Conservation (phyloP, 2,888 invertebrate genomes). For the Rhagonycha fulva region DNA sequence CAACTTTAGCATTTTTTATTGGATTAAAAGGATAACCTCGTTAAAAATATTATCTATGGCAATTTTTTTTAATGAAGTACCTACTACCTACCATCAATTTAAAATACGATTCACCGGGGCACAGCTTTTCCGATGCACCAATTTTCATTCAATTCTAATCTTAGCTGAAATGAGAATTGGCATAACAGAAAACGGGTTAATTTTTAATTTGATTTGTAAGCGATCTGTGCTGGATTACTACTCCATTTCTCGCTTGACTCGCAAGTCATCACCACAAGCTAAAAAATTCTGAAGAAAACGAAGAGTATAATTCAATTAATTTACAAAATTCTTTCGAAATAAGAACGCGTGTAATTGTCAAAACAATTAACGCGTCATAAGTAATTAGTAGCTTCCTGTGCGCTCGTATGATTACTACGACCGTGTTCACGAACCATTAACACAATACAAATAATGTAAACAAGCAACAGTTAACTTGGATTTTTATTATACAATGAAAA, state of each 20-base stretch:
- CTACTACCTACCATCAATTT: not conserved
- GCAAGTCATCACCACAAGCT: not conserved
- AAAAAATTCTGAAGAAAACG: not conserved
- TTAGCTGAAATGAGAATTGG: not conserved
- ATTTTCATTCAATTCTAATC: not conserved
- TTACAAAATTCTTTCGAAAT: slow-evolving; percentile 13
- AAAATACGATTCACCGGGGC: not conserved
- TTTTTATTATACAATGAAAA: slow-evolving; percentile 4
- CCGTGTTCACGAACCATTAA: slow-evolving; percentile 21
- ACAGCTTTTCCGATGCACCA: not conserved
- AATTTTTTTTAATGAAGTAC: not conserved
- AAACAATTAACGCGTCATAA: slow-evolving; percentile 23
- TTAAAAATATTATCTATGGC: not conserved
- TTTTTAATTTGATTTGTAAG: not conserved
- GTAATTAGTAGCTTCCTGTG: slow-evolving; percentile 25
- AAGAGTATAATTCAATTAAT: slow-evolving; percentile 12
- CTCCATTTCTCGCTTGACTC: not conserved
- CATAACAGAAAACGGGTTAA: not conserved
- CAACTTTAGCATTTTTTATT: not conserved
- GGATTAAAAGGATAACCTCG: not conserved
- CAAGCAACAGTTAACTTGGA: slow-evolving; percentile 8
- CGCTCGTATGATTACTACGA: slow-evolving; percentile 16
- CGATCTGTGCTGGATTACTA: not conserved
- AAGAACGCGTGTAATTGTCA: slow-evolving; percentile 19
- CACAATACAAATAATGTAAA: slow-evolving; percentile 21